Evolutionary conservation across 2,888 invertebrate species (phyloP).

Genomic region (Augiades crinisus): DNA sequence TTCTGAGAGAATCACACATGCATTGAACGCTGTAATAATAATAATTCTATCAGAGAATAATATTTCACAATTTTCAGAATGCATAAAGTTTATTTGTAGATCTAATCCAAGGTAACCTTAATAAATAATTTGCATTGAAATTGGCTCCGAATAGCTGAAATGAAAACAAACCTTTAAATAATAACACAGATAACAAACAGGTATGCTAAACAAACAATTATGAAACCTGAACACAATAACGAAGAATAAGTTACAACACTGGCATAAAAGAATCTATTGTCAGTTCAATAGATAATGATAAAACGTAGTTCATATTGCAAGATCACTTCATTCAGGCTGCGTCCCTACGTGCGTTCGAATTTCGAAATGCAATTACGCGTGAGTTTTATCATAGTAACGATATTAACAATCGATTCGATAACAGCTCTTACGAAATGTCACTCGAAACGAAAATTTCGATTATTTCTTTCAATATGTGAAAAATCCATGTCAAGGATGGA

Average conservation of each 20-base stretch:
- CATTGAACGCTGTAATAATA: too few species aligned
- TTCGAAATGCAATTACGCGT: conserved; percentile 56
- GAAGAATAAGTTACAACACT: conserved; percentile 18
- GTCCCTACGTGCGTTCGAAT: conserved; percentile 48
- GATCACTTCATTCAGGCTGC: conserved; percentile 19
- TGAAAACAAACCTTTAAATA: neutral
- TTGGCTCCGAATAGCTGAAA: neutral
- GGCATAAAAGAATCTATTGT: conserved; percentile 25
- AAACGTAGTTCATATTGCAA: conserved; percentile 25
- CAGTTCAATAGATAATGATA: conserved; percentile 21
- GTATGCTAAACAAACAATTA: conserved; percentile 12
- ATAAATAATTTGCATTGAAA: conserved; percentile 6
- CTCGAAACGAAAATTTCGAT: conserved; percentile 42
- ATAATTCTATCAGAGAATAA: too few species aligned
- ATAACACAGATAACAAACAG: conserved; percentile 1
- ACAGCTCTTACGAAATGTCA: conserved; percentile 51
- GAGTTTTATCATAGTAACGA: conserved; percentile 47
- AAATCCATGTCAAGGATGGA: conserved; percentile 64
- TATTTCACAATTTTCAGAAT: neutral
- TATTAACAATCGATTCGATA: conserved; percentile 50
- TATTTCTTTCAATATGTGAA: conserved; percentile 49
- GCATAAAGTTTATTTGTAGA: neutral
- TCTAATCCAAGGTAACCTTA: conserved; percentile 9
- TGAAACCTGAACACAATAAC: conserved; percentile 3
- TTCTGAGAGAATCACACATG: too few species aligned